These are phyloP conservation scores for Catocala fraxini DNA, from an alignment of 2,888 invertebrate species.

Conservation along the genomic window DNA sequence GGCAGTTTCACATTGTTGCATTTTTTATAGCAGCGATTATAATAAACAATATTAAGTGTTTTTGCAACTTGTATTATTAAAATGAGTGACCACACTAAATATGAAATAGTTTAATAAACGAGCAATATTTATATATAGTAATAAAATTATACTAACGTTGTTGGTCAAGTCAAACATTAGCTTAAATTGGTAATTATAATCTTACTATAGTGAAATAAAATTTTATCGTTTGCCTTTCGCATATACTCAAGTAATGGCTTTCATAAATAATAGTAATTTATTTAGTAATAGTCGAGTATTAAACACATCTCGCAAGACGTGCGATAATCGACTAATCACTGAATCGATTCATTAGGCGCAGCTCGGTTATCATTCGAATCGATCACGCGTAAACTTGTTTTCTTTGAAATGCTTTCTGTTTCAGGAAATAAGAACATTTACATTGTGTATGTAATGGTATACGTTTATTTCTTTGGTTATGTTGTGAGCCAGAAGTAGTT, in stretches of 20 bases:
- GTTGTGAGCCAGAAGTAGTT: background rate
- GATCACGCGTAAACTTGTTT: slow-evolving; percentile 31
- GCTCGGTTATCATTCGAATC: slow-evolving; percentile 29
- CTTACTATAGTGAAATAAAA: too few relatives aligned
- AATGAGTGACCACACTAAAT: too few relatives aligned
- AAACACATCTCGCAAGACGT: slow-evolving; percentile 37
- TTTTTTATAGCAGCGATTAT: too few relatives aligned
- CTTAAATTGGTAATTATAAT: too few relatives aligned
- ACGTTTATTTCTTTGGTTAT: slow-evolving; percentile 4
- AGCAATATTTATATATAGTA: too few relatives aligned
- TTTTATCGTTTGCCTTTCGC: too few relatives aligned
- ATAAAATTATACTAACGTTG: too few relatives aligned
- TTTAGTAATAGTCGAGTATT: slow-evolving; percentile 21
- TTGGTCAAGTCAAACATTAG: too few relatives aligned
- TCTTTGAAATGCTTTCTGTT: slow-evolving; percentile 16
- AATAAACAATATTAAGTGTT: too few relatives aligned
- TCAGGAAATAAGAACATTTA: slow-evolving; percentile 32
- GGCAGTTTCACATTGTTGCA: too few relatives aligned
- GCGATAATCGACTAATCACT: slow-evolving; percentile 43
- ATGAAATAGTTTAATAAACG: too few relatives aligned
- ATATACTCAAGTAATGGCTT: background rate
- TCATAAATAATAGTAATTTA: slow-evolving; percentile 1
- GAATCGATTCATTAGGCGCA: slow-evolving; percentile 41
- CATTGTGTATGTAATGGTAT: background rate
- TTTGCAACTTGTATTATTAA: too few relatives aligned